Evolutionary conservation across 2,113 vertebrate species (phyloP), one percentile per base, ranked within the genome.

Genomic region (Jacana jacana): DNA sequence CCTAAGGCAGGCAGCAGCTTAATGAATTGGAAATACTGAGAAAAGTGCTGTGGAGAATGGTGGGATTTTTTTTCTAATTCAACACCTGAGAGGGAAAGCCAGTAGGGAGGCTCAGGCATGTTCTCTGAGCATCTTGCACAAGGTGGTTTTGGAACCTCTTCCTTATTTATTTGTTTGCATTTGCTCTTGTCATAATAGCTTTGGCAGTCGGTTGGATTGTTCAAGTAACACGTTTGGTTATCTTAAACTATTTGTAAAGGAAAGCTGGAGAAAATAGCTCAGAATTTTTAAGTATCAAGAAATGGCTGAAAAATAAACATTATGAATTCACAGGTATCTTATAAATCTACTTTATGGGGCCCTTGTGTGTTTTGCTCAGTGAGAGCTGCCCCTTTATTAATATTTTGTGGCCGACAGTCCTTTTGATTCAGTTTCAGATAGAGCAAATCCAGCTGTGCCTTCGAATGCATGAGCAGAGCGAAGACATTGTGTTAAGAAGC

Each of bases 131-230:
- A 35, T 81, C 82, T 86, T 84, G 65, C 31, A 64, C 1, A 1
- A 84, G 40, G 65, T 94, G 40, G 44, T 87, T 93, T 81, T 89
- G 61, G 86, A 91, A 83, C 2, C 39, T 88, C 88, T 89, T 93
- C 65, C 78, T 70, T 96, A 88, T 95, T 94, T 97, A 84, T 82
- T 84, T 85, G 73, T 94, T 96, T 91, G 65, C 69, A 58, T 88
- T 81, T 81, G 61, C 42, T 88, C 61, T 40, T 6, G 7, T 76
- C 86, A 25, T 27, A 76, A 6, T 39, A 61, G 44, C 39, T 84
- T 23, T 58, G 86, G 48, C 48, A 93, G 20, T 40, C 61, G 40
- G 22, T 52, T 81, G 51, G 40, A 11, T 78, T 76, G 83, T 79
- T 85, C 65, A 85, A n/a, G 13, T 61, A 91, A 61, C 70, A 22